Evolutionary conservation across 1,140 invertebrate species (phyloP).

Genomic region (Anastatus disparis): DNA sequence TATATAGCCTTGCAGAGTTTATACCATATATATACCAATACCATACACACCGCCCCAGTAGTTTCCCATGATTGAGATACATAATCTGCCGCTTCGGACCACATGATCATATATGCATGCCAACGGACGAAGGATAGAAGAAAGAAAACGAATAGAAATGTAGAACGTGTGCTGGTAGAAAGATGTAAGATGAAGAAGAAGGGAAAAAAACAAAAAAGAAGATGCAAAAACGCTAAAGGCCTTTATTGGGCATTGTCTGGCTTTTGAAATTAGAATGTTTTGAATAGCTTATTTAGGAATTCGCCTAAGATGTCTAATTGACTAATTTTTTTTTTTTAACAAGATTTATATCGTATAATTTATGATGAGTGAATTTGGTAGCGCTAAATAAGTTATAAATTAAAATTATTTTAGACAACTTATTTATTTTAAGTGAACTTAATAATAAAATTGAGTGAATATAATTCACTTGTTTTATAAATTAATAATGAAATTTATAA

Average conservation of each 20-base stretch:
- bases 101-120: too few species aligned
- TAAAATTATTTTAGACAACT: too few species aligned
- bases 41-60: constrained; percentile 43
- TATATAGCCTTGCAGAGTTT: not conserved
- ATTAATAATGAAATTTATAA: too few species aligned
- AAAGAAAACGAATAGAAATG: not conserved
- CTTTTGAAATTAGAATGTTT: not conserved
- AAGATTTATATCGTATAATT: too few species aligned
- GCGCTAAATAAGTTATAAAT: too few species aligned
- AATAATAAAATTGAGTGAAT: too few species aligned
- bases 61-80: constrained; percentile 46
- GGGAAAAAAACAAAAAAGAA: not conserved
- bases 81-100: constrained; percentile 30
- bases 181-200: not conserved
- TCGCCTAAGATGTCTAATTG: too few species aligned
- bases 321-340: too few species aligned
- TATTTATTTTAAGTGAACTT: too few species aligned
- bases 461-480: too few species aligned
- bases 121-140: not conserved
- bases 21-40: not conserved
- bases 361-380: too few species aligned
- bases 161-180: not conserved
- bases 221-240: not conserved
- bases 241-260: not conserved
- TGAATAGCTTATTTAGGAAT: too few species aligned